Conservation (phyloP, 2,797 vertebrate genomes). For the Mormyrops boulengeri region DNA sequence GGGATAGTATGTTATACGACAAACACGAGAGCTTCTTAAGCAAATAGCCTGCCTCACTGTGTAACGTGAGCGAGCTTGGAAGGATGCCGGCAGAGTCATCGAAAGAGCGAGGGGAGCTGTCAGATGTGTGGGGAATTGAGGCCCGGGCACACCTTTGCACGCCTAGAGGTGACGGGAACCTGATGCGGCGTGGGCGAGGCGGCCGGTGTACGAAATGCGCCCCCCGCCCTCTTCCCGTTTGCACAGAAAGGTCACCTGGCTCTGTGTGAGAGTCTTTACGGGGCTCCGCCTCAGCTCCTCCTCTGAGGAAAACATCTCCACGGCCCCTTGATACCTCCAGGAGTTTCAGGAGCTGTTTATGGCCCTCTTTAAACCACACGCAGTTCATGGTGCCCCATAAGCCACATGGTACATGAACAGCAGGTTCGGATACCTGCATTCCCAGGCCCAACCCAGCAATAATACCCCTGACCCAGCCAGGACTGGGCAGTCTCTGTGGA, state of each 20-base stretch:
- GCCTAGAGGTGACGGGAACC: neutral
- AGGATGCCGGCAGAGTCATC: neutral
- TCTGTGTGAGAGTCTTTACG: neutral
- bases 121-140: neutral
- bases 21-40: neutral
- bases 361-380: slow-evolving; percentile 42
- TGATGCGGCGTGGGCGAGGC: neutral
- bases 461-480: slow-evolving; percentile 33
- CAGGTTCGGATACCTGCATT: slow-evolving; percentile 26
- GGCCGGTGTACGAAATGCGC: neutral
- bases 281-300: neutral
- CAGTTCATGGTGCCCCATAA: slow-evolving; percentile 44
- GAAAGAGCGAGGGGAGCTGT: neutral
- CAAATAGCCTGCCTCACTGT: neutral
- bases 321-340: neutral
- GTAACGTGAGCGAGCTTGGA: neutral
- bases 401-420: slow-evolving; percentile 59
- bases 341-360: slow-evolving; percentile 39
- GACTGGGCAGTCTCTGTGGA: slow-evolving; percentile 16
- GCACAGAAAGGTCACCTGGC: neutral
- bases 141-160: neutral
- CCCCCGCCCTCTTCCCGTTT: neutral
- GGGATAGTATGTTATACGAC: neutral
- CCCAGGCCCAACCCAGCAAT: slow-evolving; percentile 2
- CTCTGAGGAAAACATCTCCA: neutral